Evolutionary conservation across 2,113 vertebrate species (phyloP).

Genomic region (Merops nubicus): DNA sequence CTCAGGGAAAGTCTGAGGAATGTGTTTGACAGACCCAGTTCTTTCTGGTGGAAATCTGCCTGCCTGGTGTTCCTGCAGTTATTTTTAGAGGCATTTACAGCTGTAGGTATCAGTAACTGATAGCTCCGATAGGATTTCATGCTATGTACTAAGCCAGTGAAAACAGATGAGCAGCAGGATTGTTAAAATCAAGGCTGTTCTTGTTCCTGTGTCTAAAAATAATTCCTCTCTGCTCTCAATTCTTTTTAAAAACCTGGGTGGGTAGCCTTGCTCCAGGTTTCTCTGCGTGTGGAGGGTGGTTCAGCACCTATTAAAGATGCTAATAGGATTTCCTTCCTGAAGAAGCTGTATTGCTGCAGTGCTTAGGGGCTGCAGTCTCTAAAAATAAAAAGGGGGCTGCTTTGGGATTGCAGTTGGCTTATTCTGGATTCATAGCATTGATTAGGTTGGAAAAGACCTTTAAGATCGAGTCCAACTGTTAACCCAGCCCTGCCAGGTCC

Average conservation of each 20-base stretch:
- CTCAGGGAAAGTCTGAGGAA: neutral
- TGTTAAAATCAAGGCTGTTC: neutral
- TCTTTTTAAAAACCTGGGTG: neutral
- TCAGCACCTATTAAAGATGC: neutral
- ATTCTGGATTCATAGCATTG: neutral
- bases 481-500: neutral
- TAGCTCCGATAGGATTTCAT: neutral
- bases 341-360: neutral
- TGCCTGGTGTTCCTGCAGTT: neutral
- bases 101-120: neutral
- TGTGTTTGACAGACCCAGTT: conserved; percentile 11
- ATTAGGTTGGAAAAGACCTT: neutral
- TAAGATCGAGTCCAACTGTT: fast-evolving
- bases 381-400: neutral
- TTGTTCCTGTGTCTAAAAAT: neutral
- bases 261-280: neutral
- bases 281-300: neutral
- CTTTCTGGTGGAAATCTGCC: neutral
- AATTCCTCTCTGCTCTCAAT: neutral
- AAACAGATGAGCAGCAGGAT: neutral
- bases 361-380: neutral
- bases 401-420: neutral
- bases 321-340: neutral
- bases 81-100: conserved; percentile 42
- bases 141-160: neutral